Conservation (phyloP, 2,113 vertebrate genomes). For the Pyxicephalus adspersus region DNA sequence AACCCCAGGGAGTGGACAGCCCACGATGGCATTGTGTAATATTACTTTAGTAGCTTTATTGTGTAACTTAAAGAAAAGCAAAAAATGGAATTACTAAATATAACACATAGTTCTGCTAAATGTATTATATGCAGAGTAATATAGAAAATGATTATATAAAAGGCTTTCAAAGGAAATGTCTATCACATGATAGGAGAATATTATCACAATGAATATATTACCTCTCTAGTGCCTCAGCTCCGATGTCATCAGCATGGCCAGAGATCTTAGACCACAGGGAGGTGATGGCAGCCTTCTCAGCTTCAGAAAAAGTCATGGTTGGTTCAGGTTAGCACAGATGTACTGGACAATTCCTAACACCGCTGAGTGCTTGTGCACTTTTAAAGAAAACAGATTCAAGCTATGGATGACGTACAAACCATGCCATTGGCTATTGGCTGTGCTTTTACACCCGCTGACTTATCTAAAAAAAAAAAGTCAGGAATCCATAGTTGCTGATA, state of each 20-base stretch:
- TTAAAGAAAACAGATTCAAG: slow-evolving; percentile 1
- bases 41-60: too few species aligned
- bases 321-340: slow-evolving; percentile 20
- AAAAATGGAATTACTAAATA: too few species aligned
- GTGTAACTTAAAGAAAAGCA: too few species aligned
- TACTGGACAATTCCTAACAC: neutral
- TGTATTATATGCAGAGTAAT: too few species aligned
- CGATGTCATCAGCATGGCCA: slow-evolving; percentile 58
- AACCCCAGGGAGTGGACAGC: too few species aligned
- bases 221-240: slow-evolving; percentile 73
- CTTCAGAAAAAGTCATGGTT: slow-evolving; percentile 71
- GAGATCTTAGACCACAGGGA: slow-evolving; percentile 66
- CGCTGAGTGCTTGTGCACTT: neutral
- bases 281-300: slow-evolving; percentile 60
- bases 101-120: too few species aligned
- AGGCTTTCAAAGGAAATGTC: too few species aligned
- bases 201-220: slow-evolving; percentile 54
- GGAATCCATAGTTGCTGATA: slow-evolving; percentile 30
- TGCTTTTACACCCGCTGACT: neutral
- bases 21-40: too few species aligned
- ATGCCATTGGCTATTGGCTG: slow-evolving; percentile 2
- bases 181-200: neutral
- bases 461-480: slow-evolving; percentile 4
- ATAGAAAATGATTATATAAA: too few species aligned
- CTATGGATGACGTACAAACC: neutral